These are phyloP conservation scores for Periplaneta americana DNA, from an alignment of 1,140 invertebrate genomes.

Conservation along the genomic window DNA sequence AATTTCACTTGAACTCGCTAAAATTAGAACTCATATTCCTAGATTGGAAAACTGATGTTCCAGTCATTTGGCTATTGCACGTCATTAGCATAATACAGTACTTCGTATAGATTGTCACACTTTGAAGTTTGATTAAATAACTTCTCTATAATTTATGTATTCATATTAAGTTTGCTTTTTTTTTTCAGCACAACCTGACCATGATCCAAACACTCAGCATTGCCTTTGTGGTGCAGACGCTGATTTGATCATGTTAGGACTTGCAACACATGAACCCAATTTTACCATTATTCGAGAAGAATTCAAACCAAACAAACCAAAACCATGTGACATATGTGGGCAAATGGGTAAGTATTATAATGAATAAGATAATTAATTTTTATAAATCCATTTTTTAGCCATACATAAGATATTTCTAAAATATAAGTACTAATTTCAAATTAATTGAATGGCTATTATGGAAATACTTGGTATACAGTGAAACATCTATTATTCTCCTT, in stretches of 20 bases:
- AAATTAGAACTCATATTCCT: too few species aligned
- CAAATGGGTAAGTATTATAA: constrained; percentile 63
- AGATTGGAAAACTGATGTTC: too few species aligned
- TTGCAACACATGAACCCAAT: constrained; percentile 98
- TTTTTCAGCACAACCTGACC: constrained; percentile 77
- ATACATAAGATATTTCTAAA: too few species aligned
- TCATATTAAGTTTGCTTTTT: constrained; percentile 10
- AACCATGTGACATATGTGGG: constrained; percentile 94
- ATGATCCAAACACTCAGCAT: constrained; percentile 97
- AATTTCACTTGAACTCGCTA: too few species aligned
- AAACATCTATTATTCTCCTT: too few species aligned
- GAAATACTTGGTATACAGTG: too few species aligned
- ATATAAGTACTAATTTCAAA: too few species aligned
- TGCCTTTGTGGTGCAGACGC: constrained; percentile 97
- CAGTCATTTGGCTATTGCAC: too few species aligned
- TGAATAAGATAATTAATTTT: too few species aligned
- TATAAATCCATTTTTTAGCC: not conserved
- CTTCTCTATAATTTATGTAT: not conserved
- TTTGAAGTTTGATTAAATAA: not conserved
- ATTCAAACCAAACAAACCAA: constrained; percentile 95
- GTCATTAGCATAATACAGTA: too few species aligned
- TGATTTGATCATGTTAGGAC: constrained; percentile 96
- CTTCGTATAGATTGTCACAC: not conserved
- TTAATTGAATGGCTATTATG: too few species aligned
- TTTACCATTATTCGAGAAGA: constrained; percentile 98